These are phyloP conservation scores for Channa argus DNA, from an alignment of 2,113 vertebrate genomes.

Conservation along the genomic window DNA sequence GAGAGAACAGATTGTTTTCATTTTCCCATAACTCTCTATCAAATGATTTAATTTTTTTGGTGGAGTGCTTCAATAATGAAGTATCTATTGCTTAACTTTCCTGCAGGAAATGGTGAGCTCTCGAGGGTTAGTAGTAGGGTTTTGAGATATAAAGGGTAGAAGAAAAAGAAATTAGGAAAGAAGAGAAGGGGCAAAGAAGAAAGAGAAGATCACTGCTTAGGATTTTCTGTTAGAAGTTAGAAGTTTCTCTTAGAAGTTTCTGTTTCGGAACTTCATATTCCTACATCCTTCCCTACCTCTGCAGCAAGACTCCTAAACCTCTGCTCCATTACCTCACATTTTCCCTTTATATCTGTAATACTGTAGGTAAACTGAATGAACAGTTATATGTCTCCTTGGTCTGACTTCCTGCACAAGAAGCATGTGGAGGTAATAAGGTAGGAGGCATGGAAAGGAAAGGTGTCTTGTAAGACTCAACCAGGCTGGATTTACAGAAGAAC, in stretches of 20 bases:
- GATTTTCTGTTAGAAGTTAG: background rate
- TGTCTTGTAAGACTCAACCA: conserved; percentile 47
- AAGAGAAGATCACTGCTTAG: conserved; percentile 33
- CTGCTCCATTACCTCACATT: conserved; percentile 51
- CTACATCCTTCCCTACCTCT: conserved; percentile 43
- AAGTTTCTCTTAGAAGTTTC: background rate
- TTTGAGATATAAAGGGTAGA: conserved; percentile 28
- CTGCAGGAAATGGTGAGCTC: conserved; percentile 62
- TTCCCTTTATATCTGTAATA: conserved; percentile 19
- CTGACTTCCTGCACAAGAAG: conserved; percentile 6
- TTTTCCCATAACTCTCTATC: conserved; percentile 56
- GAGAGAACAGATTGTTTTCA: conserved; percentile 66
- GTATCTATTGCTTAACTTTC: conserved; percentile 50
- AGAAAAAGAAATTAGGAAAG: conserved; percentile 25
- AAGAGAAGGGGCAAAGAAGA: conserved; percentile 31
- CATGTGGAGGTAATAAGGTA: conserved; percentile 38
- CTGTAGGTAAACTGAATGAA: background rate
- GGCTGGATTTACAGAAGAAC: conserved; percentile 66
- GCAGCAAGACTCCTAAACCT: conserved; percentile 44
- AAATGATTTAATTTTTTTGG: conserved; percentile 78
- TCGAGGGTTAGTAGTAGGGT: conserved; percentile 61
- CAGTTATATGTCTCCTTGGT: background rate
- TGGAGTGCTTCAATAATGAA: conserved; percentile 59
- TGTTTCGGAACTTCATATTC: conserved; percentile 23
- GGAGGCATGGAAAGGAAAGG: conserved; percentile 60